A percentile compares a stretch with the other conserved stretches of the same genome.
Evolutionary conservation across 2,113 vertebrate genomes (phyloP).

Genomic region (Rallus limicola): DNA sequence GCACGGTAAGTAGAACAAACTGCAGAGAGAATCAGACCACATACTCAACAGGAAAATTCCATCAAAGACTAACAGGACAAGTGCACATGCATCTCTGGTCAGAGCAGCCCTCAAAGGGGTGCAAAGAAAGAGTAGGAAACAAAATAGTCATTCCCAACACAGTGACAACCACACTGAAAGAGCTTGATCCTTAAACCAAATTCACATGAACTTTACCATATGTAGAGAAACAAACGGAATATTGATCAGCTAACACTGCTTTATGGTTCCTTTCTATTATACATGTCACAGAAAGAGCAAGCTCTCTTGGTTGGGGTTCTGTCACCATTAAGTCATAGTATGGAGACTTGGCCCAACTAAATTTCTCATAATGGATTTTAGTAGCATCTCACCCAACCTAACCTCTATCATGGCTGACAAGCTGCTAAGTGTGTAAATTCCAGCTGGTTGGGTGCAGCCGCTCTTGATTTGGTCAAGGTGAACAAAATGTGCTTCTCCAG

Average conservation of each 20-base stretch:
- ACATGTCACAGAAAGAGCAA: not conserved
- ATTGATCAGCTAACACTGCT: not conserved
- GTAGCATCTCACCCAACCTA: not conserved
- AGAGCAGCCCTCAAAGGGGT: not conserved
- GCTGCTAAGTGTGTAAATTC: not conserved
- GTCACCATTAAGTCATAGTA: not conserved
- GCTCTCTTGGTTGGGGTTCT: not conserved
- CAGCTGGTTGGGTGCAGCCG: not conserved
- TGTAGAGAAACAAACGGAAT: not conserved
- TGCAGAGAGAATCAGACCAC: not conserved
- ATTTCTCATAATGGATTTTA: not conserved
- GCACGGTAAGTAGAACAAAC: not conserved
- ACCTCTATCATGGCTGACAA: not conserved
- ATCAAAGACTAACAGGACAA: not conserved
- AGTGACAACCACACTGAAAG: not conserved
- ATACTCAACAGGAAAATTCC: accelerated
- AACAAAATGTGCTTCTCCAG: not conserved
- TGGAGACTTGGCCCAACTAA: not conserved
- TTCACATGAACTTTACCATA: accelerated
- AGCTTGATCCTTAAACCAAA: not conserved
- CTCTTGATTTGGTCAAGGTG: not conserved
- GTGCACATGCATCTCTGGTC: not conserved
- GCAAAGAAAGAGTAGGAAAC: not conserved
- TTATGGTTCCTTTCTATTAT: not conserved
- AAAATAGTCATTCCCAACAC: not conserved